Evolutionary conservation across 2,797 vertebrate genomes (phyloP).

Genomic region (Gastrophryne carolinensis): DNA sequence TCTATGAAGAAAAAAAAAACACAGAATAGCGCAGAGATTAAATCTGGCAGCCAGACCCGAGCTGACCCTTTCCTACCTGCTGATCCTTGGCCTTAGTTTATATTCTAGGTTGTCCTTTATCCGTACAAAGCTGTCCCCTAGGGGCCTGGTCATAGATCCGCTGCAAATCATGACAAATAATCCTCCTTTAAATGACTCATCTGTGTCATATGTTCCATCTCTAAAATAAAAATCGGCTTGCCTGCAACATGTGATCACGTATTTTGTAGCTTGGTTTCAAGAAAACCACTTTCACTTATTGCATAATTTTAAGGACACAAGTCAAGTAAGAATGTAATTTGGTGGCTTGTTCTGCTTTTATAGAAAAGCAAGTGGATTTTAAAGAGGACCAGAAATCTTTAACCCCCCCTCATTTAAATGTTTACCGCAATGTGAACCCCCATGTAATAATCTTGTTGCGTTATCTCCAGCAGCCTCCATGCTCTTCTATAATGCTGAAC

Average conservation of each 20-base stretch:
- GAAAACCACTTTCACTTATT: no score
- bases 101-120: conserved; percentile 17
- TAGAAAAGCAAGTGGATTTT: no score
- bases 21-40: conserved; percentile 16
- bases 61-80: conserved; percentile 33
- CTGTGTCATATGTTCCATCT: conserved; percentile 2
- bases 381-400: no score
- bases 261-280: neutral
- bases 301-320: no score
- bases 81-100: conserved; percentile 38
- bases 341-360: no score
- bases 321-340: no score
- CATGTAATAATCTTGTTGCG: no score
- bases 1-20: conserved; percentile 9
- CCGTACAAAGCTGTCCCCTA: conserved; percentile 14
- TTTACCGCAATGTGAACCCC: no score
- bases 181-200: conserved; percentile 1
- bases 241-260: neutral
- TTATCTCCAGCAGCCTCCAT: no score
- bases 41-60: conserved; percentile 6
- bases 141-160: conserved; percentile 7
- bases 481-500: no score
- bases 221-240: neutral
- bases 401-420: no score
- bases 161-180: neutral